Base-by-base conservation (phyloP, 2,888 invertebrate species). In the Leptothorax acervorum region DNA sequence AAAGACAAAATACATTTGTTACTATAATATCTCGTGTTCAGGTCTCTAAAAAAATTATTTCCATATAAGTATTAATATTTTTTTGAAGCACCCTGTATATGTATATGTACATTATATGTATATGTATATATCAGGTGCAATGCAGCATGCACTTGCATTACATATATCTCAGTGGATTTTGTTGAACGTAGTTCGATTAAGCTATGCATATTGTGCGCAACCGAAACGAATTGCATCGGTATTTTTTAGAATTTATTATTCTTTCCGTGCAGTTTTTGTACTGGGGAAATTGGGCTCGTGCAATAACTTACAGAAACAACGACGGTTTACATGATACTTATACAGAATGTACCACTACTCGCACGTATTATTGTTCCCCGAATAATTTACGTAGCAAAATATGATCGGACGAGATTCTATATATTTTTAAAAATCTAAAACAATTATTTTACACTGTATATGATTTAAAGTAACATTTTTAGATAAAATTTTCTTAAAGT, bases 151-250 rank as follows among this genome's bases (percentile, higher is more conserved):
- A 57, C 5, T 79, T 35, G 42, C 12, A 8, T 76, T 66, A 11
- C 28, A 15, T 78, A 23, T 60, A 71, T 71, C 23, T 79, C 71
- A 6, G 3, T 48, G 71, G 23, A 79, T 48, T 79, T 79, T 31
- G 45, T 75, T 57, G 15, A 70, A 79, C 57, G 35, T 48, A 39
- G 35, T 71, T 71, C 71, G 39, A 71, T 79, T 79, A 71, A 71
- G 12, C 79, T 71, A 11, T 71, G 48, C 79, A 71, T 15, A 60
- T 76, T 57, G 74, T 15, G 75, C 39, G 53, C 53, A 53, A 28
- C 23, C 12, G 42, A 48, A 48, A 79, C 71, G 35, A 79, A 71
- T 79, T 79, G 60, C 68, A 79, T 51, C 60, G 60, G 12, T 35
- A 48, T 48, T 71, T 60, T 71, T 60, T 39, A 48, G 23, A 71